A percentile compares a stretch with the other conserved stretches of the same genome.
Conservation (phyloP, 2,888 invertebrate species). For the Adelognathus sp. region DNA sequence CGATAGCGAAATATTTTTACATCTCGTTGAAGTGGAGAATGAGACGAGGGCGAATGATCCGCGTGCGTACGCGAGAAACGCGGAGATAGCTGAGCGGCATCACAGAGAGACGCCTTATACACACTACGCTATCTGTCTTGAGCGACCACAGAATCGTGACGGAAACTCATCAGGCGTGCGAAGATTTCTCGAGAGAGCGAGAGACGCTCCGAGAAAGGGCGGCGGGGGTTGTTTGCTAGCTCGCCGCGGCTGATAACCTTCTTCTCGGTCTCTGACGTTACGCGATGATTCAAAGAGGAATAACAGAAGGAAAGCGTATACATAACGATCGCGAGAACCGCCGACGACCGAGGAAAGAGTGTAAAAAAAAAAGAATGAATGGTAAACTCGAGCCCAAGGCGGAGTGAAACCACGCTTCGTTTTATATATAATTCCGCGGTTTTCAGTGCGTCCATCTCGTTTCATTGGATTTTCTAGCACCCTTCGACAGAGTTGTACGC, state of each 20-base stretch:
- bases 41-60: conserved; percentile 25
- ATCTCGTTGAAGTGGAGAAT: conserved; percentile 22
- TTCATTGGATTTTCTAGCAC: conserved; percentile 19
- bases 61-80: conserved; percentile 39
- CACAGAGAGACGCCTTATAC: conserved; percentile 59
- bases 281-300: conserved; percentile 33
- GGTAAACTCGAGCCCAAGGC: conserved; percentile 56
- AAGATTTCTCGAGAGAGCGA: conserved; percentile 73
- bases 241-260: conserved; percentile 54
- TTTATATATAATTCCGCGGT: conserved; percentile 59
- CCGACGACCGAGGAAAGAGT: conserved; percentile 28
- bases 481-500: conserved; percentile 1
- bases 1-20: conserved; percentile 3
- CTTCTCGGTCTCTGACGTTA: conserved; percentile 39
- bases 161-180: conserved; percentile 77
- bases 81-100: conserved; percentile 28
- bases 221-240: conserved; percentile 23
- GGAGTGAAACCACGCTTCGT: conserved; percentile 61
- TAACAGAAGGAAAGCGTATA: conserved; percentile 35
- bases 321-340: conserved; percentile 20
- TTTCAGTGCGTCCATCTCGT: conserved; percentile 26
- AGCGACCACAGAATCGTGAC: conserved; percentile 72
- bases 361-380: conserved; percentile 49
- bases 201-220: conserved; percentile 57
- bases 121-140: conserved; percentile 7